These are phyloP conservation scores for Knipowitschia caucasica DNA, from an alignment of 2,797 vertebrate species.

Conservation along the genomic window DNA sequence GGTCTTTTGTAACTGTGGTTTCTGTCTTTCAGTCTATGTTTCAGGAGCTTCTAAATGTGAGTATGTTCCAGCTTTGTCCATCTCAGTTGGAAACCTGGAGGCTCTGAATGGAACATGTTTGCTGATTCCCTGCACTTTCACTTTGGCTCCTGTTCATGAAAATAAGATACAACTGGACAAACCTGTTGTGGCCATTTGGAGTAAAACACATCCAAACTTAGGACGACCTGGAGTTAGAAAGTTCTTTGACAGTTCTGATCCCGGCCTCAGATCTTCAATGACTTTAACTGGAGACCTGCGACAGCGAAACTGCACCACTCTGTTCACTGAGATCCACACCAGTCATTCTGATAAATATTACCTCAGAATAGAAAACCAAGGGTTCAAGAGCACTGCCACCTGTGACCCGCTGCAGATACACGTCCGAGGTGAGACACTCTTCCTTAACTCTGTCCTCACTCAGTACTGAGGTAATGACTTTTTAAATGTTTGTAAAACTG, in stretches of 20 bases:
- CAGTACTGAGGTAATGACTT: no score
- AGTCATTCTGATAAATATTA: background rate
- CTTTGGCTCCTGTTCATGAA: background rate
- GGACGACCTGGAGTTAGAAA: no score
- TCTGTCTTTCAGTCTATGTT: no score
- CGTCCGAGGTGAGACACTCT: background rate
- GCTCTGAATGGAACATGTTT: background rate
- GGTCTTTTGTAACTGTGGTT: no score
- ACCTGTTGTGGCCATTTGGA: conserved; percentile 2
- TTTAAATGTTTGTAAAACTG: no score
- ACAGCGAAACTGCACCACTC: background rate
- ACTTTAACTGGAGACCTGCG: background rate
- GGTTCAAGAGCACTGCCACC: background rate
- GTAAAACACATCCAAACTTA: background rate
- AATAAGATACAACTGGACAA: background rate
- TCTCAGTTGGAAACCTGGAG: background rate
- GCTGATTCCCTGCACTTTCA: background rate
- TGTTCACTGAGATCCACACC: background rate
- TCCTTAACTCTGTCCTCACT: no score
- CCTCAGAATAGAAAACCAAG: background rate
- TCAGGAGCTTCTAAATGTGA: background rate
- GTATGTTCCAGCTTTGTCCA: background rate
- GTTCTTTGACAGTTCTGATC: background rate
- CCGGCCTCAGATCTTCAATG: background rate
- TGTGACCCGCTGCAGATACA: background rate